Percentiles rank a stretch among this genome's conserved stretches.
These are phyloP conservation scores for Phaonia tiefii DNA, from an alignment of 2,888 invertebrate genomes.

Conservation along the genomic window DNA sequence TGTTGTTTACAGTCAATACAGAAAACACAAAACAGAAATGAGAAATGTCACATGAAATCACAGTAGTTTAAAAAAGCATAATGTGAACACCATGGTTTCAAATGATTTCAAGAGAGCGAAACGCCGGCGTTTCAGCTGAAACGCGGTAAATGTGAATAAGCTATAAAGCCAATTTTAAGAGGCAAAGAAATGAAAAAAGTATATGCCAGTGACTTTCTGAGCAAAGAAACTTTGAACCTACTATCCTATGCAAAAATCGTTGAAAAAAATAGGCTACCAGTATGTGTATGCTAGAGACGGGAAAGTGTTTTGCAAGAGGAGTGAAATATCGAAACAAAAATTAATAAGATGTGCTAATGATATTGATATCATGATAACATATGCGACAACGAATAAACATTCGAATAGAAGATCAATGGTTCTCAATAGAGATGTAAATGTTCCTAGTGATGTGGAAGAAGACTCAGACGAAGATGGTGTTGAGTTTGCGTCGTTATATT, in stretches of 20 bases:
- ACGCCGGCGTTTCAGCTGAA: too few relatives aligned
- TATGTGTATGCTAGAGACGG: constrained; percentile 11
- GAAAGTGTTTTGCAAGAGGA: constrained; percentile 22
- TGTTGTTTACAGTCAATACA: too few relatives aligned
- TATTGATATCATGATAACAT: constrained; percentile 28
- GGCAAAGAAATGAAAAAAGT: constrained; percentile 9
- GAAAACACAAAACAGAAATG: too few relatives aligned
- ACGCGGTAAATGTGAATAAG: too few relatives aligned
- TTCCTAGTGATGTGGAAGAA: too few relatives aligned
- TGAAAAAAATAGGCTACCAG: constrained; percentile 23
- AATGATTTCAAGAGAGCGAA: too few relatives aligned
- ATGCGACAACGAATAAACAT: constrained; percentile 21
- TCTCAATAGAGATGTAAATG: not conserved
- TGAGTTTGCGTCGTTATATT: not conserved
- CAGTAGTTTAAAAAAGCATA: too few relatives aligned
- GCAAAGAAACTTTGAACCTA: constrained; percentile 32
- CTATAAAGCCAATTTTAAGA: constrained; percentile 12
- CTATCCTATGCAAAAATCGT: constrained; percentile 13
- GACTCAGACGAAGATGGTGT: not conserved
- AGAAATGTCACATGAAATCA: too few relatives aligned
- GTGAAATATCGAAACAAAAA: not conserved
- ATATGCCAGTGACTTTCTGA: too few relatives aligned
- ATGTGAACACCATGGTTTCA: too few relatives aligned
- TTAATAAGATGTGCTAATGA: too few relatives aligned
- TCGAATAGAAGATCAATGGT: not conserved